Conservation (phyloP, 2,797 vertebrate species). For the Semotilus atromaculatus region DNA sequence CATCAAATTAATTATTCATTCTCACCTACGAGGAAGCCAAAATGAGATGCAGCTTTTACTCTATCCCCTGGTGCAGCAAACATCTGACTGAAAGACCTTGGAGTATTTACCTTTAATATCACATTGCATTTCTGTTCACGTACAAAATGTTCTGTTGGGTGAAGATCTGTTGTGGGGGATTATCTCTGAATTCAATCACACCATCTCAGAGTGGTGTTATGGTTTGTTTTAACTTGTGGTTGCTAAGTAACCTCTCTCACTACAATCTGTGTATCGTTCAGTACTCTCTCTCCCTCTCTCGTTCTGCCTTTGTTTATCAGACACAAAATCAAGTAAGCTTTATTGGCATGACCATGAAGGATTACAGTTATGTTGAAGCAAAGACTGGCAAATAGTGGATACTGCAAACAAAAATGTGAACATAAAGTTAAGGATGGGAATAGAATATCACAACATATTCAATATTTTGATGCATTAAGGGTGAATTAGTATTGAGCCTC, state of each 20-base stretch:
- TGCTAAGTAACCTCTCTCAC: conserved; percentile 55
- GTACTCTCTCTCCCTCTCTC: conserved; percentile 13
- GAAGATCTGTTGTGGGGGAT: conserved; percentile 49
- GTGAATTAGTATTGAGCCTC: not conserved
- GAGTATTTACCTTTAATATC: conserved; percentile 58
- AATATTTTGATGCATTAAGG: not conserved
- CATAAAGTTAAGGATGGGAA: not conserved
- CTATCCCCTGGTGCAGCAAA: conserved; percentile 39
- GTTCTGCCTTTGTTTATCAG: not conserved
- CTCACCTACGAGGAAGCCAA: conserved; percentile 48
- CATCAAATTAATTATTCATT: conserved; percentile 58
- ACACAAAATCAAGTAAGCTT: conserved; percentile 30
- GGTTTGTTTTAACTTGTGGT: conserved; percentile 56
- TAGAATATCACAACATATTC: not conserved
- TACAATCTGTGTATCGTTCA: conserved; percentile 50
- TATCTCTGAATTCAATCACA: conserved; percentile 49
- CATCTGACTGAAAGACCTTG: conserved; percentile 55
- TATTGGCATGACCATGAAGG: not conserved
- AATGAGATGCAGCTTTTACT: conserved; percentile 56
- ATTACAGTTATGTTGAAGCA: conserved; percentile 4
- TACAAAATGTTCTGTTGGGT: conserved; percentile 39
- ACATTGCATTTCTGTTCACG: conserved; percentile 45
- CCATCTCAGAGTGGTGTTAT: conserved; percentile 42
- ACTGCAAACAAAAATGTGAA: conserved; percentile 2
- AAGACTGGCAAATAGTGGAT: not conserved